Evolutionary conservation across 2,113 vertebrate species (phyloP), one percentile per base, ranked within the genome.

Genomic region (Hemiprocne comata): DNA sequence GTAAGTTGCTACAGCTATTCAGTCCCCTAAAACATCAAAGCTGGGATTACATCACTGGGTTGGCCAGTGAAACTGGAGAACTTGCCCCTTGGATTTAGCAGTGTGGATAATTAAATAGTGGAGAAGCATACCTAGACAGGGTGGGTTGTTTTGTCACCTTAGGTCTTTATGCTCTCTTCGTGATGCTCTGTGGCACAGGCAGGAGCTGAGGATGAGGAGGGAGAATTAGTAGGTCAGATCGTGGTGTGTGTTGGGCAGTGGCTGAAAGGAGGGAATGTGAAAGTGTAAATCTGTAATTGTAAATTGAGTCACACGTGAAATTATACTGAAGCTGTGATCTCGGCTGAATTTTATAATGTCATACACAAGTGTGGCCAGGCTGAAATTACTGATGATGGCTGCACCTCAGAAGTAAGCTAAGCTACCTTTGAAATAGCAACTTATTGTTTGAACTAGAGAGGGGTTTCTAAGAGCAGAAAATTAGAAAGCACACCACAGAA

Each of bases 71-170:
- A 93, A 93, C 94, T 72, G 73, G 53, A 78, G 83, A 84, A 58
- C 61, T 94, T 13, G 0, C 28, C 58, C 77, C 81, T 94, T 87
- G 78, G 53, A 89, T 79, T 72, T 67, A 72, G 67, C 76, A 81
- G 83, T 78, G 73, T 2, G 7, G 76, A 10, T 93, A 89, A 86
- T 76, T 86, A 91, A 85, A 85, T 2, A 89, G 76, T 65, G 83
- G 70, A 87, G n/a, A 4, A 7, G 73, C 93, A 89, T 93, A 84
- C 83, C 83, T 72, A 87, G 93, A 84, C 4, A 0, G 92, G 93
- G 92, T 78, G 93, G 76, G 85, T 94, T 72, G 93, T 90, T 91
- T 80, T 93, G 88, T 93, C 83, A 84, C 42, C 61, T 72, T 65
- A 33, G 72, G 60, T 62, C 73, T 90, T 64, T 71, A 31, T 2